These are phyloP conservation scores for Rhadinocentrus ornatus DNA, from an alignment of 2,797 vertebrate species.

Conservation along the genomic window DNA sequence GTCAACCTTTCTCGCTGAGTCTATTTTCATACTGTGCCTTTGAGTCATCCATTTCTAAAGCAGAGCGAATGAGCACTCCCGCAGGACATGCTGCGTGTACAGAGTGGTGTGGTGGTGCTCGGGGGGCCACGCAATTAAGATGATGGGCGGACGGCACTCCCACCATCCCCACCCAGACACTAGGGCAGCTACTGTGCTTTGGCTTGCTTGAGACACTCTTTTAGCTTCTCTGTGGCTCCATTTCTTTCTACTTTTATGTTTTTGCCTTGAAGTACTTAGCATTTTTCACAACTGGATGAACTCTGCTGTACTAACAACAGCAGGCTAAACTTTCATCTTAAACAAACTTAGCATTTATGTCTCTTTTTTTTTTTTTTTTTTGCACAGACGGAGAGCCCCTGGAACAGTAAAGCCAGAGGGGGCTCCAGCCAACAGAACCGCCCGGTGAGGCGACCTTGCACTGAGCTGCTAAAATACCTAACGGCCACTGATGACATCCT, in stretches of 20 bases:
- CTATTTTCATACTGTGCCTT: conserved; percentile 83
- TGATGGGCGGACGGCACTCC: conserved; percentile 77
- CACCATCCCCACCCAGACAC: conserved; percentile 69
- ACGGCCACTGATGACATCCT: conserved; percentile 95
- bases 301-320: conserved; percentile 9
- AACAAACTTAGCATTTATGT: conserved; percentile 26
- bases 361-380: conserved; percentile 11
- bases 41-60: conserved; percentile 83
- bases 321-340: conserved; percentile 34
- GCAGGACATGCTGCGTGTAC: conserved; percentile 72
- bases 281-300: conserved; percentile 41
- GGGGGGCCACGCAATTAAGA: conserved; percentile 80
- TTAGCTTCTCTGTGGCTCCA: conserved; percentile 38
- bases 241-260: conserved; percentile 47
- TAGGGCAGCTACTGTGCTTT: conserved; percentile 58
- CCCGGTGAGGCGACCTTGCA: conserved; percentile 96
- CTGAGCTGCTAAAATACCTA: conserved; percentile 99
- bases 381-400: conserved; percentile 93
- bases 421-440: conserved; percentile 93
- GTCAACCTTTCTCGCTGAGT: conserved; percentile 73
- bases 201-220: conserved; percentile 46
- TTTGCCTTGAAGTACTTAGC: conserved; percentile 45
- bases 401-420: conserved; percentile 94
- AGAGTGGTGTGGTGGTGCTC: conserved; percentile 70
- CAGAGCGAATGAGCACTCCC: conserved; percentile 80